Evolutionary conservation across 2,797 vertebrate species (phyloP), one percentile per base, ranked within the genome.

Genomic region (Notolabrus celidotus): DNA sequence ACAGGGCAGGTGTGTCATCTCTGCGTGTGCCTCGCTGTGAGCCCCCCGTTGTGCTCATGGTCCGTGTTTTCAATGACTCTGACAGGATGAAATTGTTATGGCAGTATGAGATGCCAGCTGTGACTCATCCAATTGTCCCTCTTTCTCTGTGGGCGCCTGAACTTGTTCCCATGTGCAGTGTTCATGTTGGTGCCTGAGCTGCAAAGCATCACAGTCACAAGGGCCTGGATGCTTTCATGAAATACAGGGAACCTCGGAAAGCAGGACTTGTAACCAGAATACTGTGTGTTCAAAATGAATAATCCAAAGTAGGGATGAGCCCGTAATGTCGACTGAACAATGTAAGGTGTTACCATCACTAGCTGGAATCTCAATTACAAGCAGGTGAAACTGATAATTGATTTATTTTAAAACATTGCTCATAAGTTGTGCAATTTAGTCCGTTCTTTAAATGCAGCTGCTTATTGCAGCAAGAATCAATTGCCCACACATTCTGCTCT

Each of bases 1-100:
- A 46, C 25, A n/a, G 66, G 59, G 70, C 77, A 83, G 70, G 67
- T 75, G 79, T 75, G 66, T 81, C 57, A 51, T 52, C 74, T 61
- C 56, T 60, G 36, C 41, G 56, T 62, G 60, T 15, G 53, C 68
- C 68, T 39, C 6, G n/a, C 53, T 43, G 39, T 14, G 49, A 67
- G 46, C 41, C 50, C 56, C 71, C 77, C 25, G 49, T 23, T 80
- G 67, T 65, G 73, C 57, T 67, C 49, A 55, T 67, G 42, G 56
- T 16, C 4, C 10, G 6, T 62, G 65, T 78, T 62, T 60, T 46
- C 22, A 38, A 57, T 27, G 49, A 54, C 52, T 71, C 41, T 66
- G 76, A 77, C 75, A 83, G 67, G 25, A 45, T 74, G 53, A 64
- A 73, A 73, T 64, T 77, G 67, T 45, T 72, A 45, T 58, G 41